phyloP scores from a whole-genome alignment of 2,113 vertebrate genomes.

The Stictonetta naevosa region DNA sequence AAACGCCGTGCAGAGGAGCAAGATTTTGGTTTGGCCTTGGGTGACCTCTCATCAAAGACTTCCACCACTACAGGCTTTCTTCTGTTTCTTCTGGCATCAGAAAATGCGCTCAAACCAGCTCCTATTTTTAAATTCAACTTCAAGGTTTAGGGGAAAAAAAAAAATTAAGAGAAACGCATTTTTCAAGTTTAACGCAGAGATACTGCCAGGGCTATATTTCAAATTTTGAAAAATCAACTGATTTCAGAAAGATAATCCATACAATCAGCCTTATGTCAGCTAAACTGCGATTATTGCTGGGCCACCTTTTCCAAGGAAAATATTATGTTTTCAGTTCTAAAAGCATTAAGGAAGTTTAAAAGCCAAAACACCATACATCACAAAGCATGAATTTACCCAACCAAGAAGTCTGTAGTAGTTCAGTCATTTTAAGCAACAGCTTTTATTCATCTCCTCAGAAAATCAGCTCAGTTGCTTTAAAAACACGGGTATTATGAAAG shows the following conservation, averaged over 20 bases:
- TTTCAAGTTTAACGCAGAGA: not conserved
- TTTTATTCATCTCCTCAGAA: not conserved
- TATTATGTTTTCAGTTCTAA: not conserved
- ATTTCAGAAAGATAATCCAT: not conserved
- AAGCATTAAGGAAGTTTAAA: not conserved
- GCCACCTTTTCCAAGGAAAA: slow-evolving; percentile 11
- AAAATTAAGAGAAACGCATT: not conserved
- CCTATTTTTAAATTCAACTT: not conserved
- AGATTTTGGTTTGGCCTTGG: not conserved
- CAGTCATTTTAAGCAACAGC: not conserved
- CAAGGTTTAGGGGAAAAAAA: not conserved
- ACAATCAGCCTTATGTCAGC: not conserved
- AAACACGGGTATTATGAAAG: not conserved
- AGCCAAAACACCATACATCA: not conserved
- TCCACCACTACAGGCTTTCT: not conserved
- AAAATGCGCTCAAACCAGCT: not conserved
- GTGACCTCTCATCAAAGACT: not conserved
- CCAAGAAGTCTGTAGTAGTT: not conserved
- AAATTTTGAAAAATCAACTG: not conserved
- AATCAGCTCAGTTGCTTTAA: not conserved
- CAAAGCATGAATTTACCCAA: not conserved
- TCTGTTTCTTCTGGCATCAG: slow-evolving; percentile 28
- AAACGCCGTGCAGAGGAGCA: not conserved
- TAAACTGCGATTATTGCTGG: not conserved
- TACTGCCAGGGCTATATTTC: not conserved